Evolutionary conservation across 1,140 invertebrate genomes (phyloP).

Genomic region (Drosophila rhopaloa): DNA sequence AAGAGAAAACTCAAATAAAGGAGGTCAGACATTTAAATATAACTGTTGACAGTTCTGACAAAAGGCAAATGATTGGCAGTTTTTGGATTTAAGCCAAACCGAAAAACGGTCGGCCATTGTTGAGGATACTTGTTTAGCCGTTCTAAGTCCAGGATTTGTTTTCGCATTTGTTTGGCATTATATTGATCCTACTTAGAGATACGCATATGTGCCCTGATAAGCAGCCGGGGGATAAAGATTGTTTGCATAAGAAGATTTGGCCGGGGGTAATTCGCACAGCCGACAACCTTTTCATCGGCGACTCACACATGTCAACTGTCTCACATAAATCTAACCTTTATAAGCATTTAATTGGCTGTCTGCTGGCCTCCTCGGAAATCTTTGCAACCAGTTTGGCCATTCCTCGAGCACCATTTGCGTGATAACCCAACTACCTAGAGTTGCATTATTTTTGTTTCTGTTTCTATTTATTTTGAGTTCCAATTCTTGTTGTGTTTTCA

Average conservation of each 20-base stretch:
- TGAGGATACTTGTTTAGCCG: constrained; percentile 49
- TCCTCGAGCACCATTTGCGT: not conserved
- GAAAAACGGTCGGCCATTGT: constrained; percentile 36
- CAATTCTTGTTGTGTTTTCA: constrained; percentile 74
- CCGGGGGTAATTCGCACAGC: constrained; percentile 24
- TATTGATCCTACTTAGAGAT: constrained; percentile 53
- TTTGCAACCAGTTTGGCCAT: constrained; percentile 40
- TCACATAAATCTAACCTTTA: constrained; percentile 66
- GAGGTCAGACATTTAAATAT: constrained; percentile 46
- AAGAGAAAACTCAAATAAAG: constrained; percentile 25
- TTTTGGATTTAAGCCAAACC: constrained; percentile 17
- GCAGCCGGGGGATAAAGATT: constrained; percentile 14
- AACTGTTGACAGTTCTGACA: constrained; percentile 55
- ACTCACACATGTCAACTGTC: constrained; percentile 58
- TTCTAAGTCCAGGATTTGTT: constrained; percentile 44
- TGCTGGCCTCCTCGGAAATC: constrained; percentile 27
- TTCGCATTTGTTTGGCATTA: constrained; percentile 52
- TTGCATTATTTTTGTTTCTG: constrained; percentile 39
- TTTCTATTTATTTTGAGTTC: constrained; percentile 76
- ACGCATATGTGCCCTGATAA: constrained; percentile 11
- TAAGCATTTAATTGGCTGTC: constrained; percentile 76
- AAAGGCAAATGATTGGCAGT: constrained; percentile 44
- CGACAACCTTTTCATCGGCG: constrained; percentile 40
- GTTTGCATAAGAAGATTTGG: constrained; percentile 33
- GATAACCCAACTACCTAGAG: constrained; percentile 10